Conservation (phyloP, 2,797 vertebrate species). For the Lutjanus argentimaculatus region DNA sequence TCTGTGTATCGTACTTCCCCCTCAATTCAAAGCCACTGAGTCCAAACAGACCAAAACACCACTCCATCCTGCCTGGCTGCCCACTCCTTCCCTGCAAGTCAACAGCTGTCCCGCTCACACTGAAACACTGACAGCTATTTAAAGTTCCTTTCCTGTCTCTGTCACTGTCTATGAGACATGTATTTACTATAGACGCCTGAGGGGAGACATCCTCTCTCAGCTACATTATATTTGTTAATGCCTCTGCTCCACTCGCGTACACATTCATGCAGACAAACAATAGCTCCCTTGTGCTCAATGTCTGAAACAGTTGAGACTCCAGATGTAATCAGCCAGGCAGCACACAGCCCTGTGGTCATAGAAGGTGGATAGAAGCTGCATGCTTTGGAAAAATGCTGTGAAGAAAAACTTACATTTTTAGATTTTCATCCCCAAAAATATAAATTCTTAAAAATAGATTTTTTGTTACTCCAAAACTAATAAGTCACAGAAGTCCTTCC, state of each 20-base stretch:
- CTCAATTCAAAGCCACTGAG: conserved; percentile 56
- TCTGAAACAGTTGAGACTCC: conserved; percentile 26
- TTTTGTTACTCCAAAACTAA: not conserved
- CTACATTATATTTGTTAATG: conserved; percentile 50
- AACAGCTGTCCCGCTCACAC: conserved; percentile 67
- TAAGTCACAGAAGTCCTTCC: too few species aligned
- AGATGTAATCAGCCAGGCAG: conserved; percentile 39
- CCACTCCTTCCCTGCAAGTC: conserved; percentile 74
- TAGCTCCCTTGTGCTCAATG: conserved; percentile 38
- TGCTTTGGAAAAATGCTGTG: not conserved
- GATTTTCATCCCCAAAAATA: not conserved
- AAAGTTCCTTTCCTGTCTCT: conserved; percentile 73
- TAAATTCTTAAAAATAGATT: not conserved
- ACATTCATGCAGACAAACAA: conserved; percentile 34
- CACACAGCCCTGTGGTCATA: not conserved
- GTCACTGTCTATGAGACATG: conserved; percentile 51
- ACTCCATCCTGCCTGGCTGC: conserved; percentile 76
- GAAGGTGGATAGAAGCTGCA: conserved; percentile 1
- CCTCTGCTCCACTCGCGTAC: conserved; percentile 12
- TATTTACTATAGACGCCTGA: conserved; percentile 60
- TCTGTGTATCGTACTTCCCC: conserved; percentile 61
- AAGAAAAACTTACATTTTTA: not conserved
- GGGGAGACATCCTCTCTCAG: conserved; percentile 59
- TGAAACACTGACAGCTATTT: conserved; percentile 71
- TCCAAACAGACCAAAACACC: conserved; percentile 67